Conservation (phyloP, 2,888 invertebrate species). For the Drosophila cyrtoloma region DNA sequence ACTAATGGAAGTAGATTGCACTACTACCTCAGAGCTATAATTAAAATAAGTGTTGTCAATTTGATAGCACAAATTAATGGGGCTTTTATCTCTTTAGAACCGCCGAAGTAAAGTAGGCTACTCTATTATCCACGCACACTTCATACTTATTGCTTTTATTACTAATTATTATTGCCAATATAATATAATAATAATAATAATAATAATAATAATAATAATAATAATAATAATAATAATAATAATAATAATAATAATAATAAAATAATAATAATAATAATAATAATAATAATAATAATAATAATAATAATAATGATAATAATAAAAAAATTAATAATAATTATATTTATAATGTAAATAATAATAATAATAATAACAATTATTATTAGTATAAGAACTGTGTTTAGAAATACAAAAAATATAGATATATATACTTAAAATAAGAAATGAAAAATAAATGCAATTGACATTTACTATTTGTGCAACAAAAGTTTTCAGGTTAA, state of each 20-base stretch:
- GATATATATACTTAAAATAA: neutral
- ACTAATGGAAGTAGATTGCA: neutral
- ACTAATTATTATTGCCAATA: neutral
- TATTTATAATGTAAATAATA: too few relatives aligned
- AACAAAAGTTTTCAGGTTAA: neutral
- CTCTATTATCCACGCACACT: neutral
- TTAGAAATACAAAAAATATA: neutral
- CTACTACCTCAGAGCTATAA: neutral
- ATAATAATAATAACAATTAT: too few relatives aligned
- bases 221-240: too few relatives aligned
- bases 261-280: too few relatives aligned
- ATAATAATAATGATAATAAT: too few relatives aligned
- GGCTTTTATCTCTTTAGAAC: neutral
- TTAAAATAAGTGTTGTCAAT: conserved; percentile 7
- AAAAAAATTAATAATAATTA: too few relatives aligned
- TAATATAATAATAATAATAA: too few relatives aligned
- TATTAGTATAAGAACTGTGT: neutral
- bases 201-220: too few relatives aligned
- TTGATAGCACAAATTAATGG: neutral
- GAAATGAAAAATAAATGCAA: neutral
- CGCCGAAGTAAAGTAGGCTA: neutral
- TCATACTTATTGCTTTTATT: neutral
- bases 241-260: too few relatives aligned
- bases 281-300: too few relatives aligned
- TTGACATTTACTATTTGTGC: neutral